These are phyloP conservation scores for Neogobius melanostomus DNA, from an alignment of 2,113 vertebrate genomes.

Conservation along the genomic window DNA sequence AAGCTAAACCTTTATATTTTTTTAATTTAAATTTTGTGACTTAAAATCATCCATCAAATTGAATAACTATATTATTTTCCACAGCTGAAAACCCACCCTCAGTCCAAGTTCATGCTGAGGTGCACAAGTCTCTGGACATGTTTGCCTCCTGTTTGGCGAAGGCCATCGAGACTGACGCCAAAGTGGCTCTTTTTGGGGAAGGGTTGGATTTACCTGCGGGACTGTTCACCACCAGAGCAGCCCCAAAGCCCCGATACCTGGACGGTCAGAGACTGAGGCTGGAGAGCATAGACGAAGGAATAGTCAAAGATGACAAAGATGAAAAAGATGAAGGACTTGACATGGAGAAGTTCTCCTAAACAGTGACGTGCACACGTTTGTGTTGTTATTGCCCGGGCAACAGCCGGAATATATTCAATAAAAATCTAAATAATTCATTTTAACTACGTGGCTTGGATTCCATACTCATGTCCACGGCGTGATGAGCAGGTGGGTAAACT, in stretches of 20 bases:
- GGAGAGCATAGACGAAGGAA: slow-evolving; percentile 95
- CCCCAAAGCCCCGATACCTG: slow-evolving; percentile 76
- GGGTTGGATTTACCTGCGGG: slow-evolving; percentile 72
- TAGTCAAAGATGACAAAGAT: slow-evolving; percentile 74
- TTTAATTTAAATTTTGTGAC: too few relatives aligned
- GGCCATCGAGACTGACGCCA: slow-evolving; percentile 92
- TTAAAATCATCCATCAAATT: too few relatives aligned
- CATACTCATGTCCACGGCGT: too few relatives aligned
- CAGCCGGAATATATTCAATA: too few relatives aligned
- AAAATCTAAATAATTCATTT: too few relatives aligned
- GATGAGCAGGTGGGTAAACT: too few relatives aligned
- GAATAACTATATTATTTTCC: not conserved
- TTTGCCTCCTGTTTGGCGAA: slow-evolving; percentile 90
- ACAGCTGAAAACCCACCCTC: slow-evolving; percentile 69
- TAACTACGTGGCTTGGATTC: too few relatives aligned
- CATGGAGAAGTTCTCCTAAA: slow-evolving; percentile 46
- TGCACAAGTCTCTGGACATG: slow-evolving; percentile 88
- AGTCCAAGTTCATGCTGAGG: slow-evolving; percentile 86
- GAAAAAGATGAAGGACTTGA: slow-evolving; percentile 49
- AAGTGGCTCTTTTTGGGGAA: slow-evolving; percentile 90
- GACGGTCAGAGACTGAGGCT: slow-evolving; percentile 85
- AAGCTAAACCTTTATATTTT: not conserved
- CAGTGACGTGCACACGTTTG: not conserved
- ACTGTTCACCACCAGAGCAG: slow-evolving; percentile 60
- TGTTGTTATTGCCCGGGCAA: too few relatives aligned